Percentiles rank a stretch among this genome's conserved stretches.
Conservation (phyloP, 2,797 vertebrate genomes). For the Typhlichthys subterraneus region DNA sequence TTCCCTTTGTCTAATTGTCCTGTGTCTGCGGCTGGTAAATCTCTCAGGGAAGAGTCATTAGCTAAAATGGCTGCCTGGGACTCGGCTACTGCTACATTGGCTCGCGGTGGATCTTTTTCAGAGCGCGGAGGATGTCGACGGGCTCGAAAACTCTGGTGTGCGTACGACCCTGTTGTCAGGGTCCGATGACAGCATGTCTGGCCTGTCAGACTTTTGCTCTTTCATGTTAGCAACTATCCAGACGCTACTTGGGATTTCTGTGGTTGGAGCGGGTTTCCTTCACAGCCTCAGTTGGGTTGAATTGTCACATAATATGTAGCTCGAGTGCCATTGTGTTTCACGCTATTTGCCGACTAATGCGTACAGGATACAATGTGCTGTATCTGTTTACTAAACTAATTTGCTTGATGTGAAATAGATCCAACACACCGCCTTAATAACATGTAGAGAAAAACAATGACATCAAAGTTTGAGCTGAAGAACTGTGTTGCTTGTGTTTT, state of each 20-base stretch:
- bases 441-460: constrained; percentile 49
- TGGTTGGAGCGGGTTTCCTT: constrained; percentile 46
- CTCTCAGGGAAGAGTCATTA: constrained; percentile 69
- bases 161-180: constrained; percentile 30
- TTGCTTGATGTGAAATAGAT: constrained; percentile 22
- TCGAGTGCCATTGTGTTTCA: constrained; percentile 42
- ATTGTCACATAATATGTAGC: constrained; percentile 37
- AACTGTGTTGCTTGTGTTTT: constrained; percentile 28
- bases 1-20: constrained; percentile 76
- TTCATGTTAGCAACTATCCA: constrained; percentile 52
- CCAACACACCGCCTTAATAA: constrained; percentile 22
- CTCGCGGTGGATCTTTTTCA: constrained; percentile 17
- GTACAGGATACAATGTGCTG: constrained; percentile 37
- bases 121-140: constrained; percentile 61
- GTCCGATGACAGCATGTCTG: constrained; percentile 67
- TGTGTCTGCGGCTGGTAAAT: constrained; percentile 70
- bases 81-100: constrained; percentile 1
- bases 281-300: constrained; percentile 36
- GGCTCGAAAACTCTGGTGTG: constrained; percentile 40
- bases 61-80: constrained; percentile 63
- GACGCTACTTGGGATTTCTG: constrained; percentile 49
- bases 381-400: constrained; percentile 49
- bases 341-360: constrained; percentile 20
- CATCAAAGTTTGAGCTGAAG: constrained; percentile 41
- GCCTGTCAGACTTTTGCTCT: constrained; percentile 40